phyloP scores from a whole-genome alignment of 1,140 invertebrate species.

The Leptoteleia sp. region DNA sequence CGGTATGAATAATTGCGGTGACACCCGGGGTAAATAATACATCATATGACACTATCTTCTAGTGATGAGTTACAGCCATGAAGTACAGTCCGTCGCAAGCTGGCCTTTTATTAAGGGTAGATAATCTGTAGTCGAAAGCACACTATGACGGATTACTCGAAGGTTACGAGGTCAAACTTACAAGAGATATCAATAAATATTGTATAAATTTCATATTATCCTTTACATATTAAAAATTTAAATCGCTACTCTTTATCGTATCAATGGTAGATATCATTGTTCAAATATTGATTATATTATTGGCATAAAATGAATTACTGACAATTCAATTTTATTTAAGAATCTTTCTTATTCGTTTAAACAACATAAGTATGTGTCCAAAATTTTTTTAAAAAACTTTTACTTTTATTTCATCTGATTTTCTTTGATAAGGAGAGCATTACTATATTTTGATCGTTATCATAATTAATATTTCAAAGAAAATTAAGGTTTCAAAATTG shows the following conservation, averaged over 20 bases:
- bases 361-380: too few species aligned
- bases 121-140: conserved; percentile 69
- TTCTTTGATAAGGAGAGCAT: too few species aligned
- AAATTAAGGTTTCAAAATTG: too few species aligned
- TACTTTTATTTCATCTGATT: too few species aligned
- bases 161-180: conserved; percentile 70
- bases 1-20: conserved; percentile 79
- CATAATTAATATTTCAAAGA: too few species aligned
- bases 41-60: conserved; percentile 75
- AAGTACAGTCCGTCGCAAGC: conserved; percentile 62
- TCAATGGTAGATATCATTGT: too few species aligned
- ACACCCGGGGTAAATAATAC: conserved; percentile 77
- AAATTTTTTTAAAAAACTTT: too few species aligned
- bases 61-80: conserved; percentile 74
- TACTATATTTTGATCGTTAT: not conserved
- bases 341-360: too few species aligned
- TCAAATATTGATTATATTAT: too few species aligned
- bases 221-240: not conserved
- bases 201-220: conserved; percentile 8
- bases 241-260: too few species aligned
- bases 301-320: too few species aligned
- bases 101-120: conserved; percentile 68
- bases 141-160: conserved; percentile 74
- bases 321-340: too few species aligned
- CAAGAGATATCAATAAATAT: conserved; percentile 31